phyloP scores from a whole-genome alignment of 2,113 vertebrate genomes.

The Collichthys lucidus region DNA sequence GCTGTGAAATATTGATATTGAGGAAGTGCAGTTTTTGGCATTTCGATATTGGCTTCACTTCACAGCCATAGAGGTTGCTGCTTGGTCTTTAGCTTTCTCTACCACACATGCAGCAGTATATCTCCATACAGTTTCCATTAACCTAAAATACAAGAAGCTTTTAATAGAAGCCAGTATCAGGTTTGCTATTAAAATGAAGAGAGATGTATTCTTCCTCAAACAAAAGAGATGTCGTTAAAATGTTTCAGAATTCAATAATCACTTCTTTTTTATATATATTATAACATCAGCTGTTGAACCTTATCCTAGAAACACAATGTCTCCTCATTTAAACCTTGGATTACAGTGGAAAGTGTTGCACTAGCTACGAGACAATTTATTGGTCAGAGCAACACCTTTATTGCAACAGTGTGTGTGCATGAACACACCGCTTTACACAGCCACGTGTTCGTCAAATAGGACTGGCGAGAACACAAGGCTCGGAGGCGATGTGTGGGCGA shows the following conservation, averaged over 20 bases:
- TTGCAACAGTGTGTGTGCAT: background rate
- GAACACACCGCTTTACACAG: background rate
- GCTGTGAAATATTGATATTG: too few species aligned
- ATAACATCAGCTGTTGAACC: background rate
- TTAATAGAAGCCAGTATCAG: background rate
- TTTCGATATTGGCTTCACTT: too few species aligned
- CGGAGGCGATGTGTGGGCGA: background rate
- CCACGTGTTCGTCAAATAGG: background rate
- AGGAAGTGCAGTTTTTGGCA: too few species aligned
- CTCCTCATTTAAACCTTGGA: background rate
- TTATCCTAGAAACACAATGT: background rate
- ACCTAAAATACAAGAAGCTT: background rate
- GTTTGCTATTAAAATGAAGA: background rate
- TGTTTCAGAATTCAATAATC: background rate
- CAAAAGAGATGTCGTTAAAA: background rate
- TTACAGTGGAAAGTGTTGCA: background rate
- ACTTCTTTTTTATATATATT: background rate
- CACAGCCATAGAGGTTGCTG: too few species aligned
- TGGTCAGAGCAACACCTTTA: too few species aligned
- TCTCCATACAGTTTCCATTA: background rate
- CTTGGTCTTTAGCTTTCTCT: too few species aligned
- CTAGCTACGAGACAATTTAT: background rate
- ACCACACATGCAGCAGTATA: background rate
- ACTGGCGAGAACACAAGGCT: too few species aligned
- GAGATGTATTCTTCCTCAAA: background rate